Conservation (phyloP, 1,140 invertebrate species). For the Pseudomyrmex flavicornis region DNA sequence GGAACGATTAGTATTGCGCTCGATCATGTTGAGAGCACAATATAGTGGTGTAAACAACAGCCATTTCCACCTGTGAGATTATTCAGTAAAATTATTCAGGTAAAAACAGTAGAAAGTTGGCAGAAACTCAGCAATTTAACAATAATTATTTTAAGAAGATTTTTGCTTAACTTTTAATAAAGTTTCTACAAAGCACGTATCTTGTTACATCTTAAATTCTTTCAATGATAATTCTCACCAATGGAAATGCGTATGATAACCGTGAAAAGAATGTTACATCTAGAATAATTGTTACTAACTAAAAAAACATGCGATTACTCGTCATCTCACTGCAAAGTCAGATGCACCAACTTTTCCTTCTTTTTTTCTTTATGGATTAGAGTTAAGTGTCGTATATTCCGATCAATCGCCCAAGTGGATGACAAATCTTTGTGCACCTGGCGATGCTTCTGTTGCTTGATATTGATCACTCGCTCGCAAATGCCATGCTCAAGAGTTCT, state of each 20-base stretch:
- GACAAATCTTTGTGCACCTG: constrained; percentile 35
- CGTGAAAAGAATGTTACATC: constrained; percentile 65
- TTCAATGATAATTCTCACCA: constrained; percentile 10
- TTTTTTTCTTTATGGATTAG: no score
- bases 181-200: neutral
- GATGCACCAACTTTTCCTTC: constrained; percentile 43
- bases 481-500: constrained; percentile 82
- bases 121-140: neutral
- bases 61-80: constrained; percentile 51
- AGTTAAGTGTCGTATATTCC: neutral
- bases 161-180: neutral
- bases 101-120: neutral
- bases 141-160: neutral
- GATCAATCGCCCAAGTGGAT: neutral
- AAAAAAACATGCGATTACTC: constrained; percentile 81
- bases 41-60: constrained; percentile 1
- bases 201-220: neutral
- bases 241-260: constrained; percentile 27
- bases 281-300: constrained; percentile 69
- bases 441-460: constrained; percentile 63
- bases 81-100: neutral
- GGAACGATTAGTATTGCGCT: constrained; percentile 32
- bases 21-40: neutral
- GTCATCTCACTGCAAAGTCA: constrained; percentile 62
- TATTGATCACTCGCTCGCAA: constrained; percentile 79